Evolutionary conservation across 2,888 invertebrate species (phyloP), one percentile per base, ranked within the genome.

Genomic region (Diadromus collaris): DNA sequence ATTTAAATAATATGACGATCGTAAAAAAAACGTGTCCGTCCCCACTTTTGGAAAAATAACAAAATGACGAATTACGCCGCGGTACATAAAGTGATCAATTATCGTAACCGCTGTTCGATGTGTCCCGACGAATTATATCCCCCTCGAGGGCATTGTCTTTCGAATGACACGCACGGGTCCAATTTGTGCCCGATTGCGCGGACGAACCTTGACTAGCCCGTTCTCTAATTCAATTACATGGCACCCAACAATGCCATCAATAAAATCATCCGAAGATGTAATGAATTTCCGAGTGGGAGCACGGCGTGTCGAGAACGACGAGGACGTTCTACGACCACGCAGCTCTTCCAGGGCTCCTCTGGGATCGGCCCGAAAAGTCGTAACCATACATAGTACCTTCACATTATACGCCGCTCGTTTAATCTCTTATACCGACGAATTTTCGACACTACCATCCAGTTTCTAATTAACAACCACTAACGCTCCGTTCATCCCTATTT

Each of bases 241-340:
- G 21, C 29, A 19, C 58, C 19, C 38, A 32, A 69, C 58, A 69
- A 46, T 69, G 58, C 58, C n/a, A 60, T 58, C 69, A 69, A 69
- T 69, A 60, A 69, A 69, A 34, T 69, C n/a, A 69, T 69, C 58
- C 69, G 58, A 32, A 16, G 6, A 21, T 32, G 29, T 46, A 69
- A 69, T 46, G 58, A 69, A 46, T 60, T 34, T 16, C 4, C n/a
- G 56, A 29, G 46, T 9, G 5, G 38, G 13, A 27, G 24, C n/a
- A 5, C 24, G 24, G 19, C n/a, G 38, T 24, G 21, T 38, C 38
- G 38, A 67, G 54, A n/a, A 54, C 6, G 38, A 38, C 38, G 27
- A 2, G 10, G 48, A 48, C 48, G 67, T 41, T 13, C 21, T 10
- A 48, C 54, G 54, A 38, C 54, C 54, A 19, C 24, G 7, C 10